Base-by-base conservation (phyloP, 1,140 invertebrate genomes). In the Antheraea pernyi region DNA sequence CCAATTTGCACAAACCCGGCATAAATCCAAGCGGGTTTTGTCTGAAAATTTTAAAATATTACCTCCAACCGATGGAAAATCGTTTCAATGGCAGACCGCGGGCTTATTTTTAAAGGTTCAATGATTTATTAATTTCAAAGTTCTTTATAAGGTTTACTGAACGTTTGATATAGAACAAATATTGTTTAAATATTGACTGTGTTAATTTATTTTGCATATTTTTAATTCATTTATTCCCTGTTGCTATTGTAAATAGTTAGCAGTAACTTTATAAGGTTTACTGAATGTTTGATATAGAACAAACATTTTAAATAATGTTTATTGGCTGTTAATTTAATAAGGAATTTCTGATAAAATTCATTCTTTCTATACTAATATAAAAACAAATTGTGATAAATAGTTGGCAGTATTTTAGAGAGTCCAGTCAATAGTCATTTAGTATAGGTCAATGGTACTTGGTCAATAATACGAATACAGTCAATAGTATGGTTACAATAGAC, bases 41-140 rank as follows among this genome's bases (percentile, higher is more conserved):
- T 80, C 78, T 78, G 80, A 80, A 69, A 85, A 86, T 82, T 86
- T 88, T 85, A 85, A 89, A 89, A 88, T 86, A 86, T 86, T 82
- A 81, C 81, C 79, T 16, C 22, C 19, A 59, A 60, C 59, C 11
- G 19, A 22, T 59, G 53, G 65, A 19, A 46, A 67, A 73, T 76
- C 68, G 70, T 71, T 76, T 72, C 63, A 74, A 80, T 74, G 18
- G 36, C 46, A 73, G 76, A 76, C 68, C 74, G 66, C 67, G 65
- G 76, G 78, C 80, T 85, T 85, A 85, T 80, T 42, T 85, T 82
- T 84, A 80, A 81, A 78, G 78, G 78, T 79, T 79, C 76, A 86
- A 81, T 84, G 78, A 85, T 85, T 83, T 83, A 85, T 82, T 74
- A 30, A 30, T 30, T 30, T 76, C 63, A 18, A 58, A 58, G 42